Evolutionary conservation across 2,113 vertebrate genomes (phyloP).

Genomic region (Pelecanus crispus): DNA sequence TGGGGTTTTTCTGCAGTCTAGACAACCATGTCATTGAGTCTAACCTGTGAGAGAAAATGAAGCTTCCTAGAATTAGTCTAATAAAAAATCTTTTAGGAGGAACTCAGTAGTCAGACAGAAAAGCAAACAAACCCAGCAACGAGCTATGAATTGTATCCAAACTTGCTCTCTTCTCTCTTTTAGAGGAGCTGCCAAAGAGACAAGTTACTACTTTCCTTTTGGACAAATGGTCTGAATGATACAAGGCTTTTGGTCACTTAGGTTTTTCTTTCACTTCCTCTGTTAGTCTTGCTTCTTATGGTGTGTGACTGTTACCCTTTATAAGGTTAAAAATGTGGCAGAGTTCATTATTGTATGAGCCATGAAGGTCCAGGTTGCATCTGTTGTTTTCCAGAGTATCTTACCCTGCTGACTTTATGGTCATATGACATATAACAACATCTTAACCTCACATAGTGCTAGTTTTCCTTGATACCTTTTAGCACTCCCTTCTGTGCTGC

Average conservation of each 20-base stretch:
- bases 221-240: not conserved
- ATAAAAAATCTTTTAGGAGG: not conserved
- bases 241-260: not conserved
- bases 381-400: not conserved
- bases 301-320: not conserved
- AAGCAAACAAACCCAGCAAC: not conserved
- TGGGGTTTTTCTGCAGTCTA: not conserved
- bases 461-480: not conserved
- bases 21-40: not conserved
- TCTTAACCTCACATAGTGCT: not conserved
- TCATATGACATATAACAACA: not conserved
- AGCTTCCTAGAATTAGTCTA: not conserved
- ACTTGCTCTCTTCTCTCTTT: not conserved
- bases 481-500: not conserved
- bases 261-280: not conserved
- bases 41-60: not conserved
- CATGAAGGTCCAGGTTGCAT: not conserved
- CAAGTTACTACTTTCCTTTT: not conserved
- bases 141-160: not conserved
- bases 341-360: not conserved
- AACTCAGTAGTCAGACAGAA: not conserved
- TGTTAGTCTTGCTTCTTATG: not conserved
- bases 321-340: not conserved
- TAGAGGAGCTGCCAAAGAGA: not conserved
- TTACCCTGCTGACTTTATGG: not conserved